phyloP scores from a whole-genome alignment of 2,113 vertebrate species.

The Epinephelus fuscoguttatus region DNA sequence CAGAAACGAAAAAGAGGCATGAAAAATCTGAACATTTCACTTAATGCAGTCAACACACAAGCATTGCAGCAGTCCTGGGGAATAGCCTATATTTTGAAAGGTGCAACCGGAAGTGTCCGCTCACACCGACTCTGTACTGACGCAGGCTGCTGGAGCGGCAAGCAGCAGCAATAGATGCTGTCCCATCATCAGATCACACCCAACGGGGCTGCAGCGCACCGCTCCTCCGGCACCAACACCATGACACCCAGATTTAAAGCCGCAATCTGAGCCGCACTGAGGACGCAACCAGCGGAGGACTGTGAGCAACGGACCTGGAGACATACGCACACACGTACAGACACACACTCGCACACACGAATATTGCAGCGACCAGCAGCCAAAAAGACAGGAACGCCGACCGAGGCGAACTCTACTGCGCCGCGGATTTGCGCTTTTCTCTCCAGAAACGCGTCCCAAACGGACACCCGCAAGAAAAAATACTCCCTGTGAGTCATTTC shows the following conservation, averaged over 20 bases:
- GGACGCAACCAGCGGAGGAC: neutral
- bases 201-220: slow-evolving; percentile 69
- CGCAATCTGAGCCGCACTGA: slow-evolving; percentile 62
- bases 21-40: neutral
- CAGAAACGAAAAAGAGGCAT: neutral
- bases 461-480: slow-evolving; percentile 28
- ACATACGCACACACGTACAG: neutral
- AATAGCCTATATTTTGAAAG: slow-evolving; percentile 48
- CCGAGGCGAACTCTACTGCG: slow-evolving; percentile 65
- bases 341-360: slow-evolving; percentile 1
- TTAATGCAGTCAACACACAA: neutral
- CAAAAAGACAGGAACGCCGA: slow-evolving; percentile 41
- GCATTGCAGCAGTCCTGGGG: neutral
- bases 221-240: slow-evolving; percentile 61
- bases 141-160: slow-evolving; percentile 50
- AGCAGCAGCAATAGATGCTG: slow-evolving; percentile 64
- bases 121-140: neutral
- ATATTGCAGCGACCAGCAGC: slow-evolving; percentile 29
- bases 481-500: neutral
- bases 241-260: slow-evolving; percentile 64
- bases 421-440: slow-evolving; percentile 64
- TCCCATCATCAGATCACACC: slow-evolving; percentile 76
- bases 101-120: slow-evolving; percentile 28
- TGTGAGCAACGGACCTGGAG: neutral
- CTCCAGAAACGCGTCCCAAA: slow-evolving; percentile 50